Evolutionary conservation across 2,113 vertebrate species (phyloP), one percentile per base, ranked within the genome.

Genomic region (Todiramphus chloris): DNA sequence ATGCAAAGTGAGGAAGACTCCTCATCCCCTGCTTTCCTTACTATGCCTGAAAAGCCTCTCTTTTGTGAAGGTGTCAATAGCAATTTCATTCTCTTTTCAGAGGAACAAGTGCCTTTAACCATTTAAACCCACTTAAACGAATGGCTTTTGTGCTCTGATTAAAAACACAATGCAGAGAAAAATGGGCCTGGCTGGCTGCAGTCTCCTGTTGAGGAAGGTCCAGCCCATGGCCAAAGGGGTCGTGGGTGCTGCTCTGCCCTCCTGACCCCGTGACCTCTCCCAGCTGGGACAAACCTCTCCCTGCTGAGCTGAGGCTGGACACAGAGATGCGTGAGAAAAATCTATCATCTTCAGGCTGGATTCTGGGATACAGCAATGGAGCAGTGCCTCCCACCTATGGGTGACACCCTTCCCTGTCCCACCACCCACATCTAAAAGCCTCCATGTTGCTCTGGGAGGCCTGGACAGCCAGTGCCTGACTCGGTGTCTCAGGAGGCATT

Each of bases 21-120:
- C 58, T 91, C 0, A 2, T 83, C 87, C 5, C 0, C 69, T 78
- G 84, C 89, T 85, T 87, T 93, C 51, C 1, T 6, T 83, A 59
- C 82, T 80, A 70, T 66, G 79, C 50, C 70, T 96, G 94, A 96
- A 94, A 92, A 95, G 64, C 90, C 41, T 80, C 58, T 75, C 91
- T 82, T 96, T 94, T 91, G 68, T 75, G 62, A 79, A 87, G 51
- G 50, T 89, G 85, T 90, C 93, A 96, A 76, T 85, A 93, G 84
- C 81, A 92, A 92, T 96, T 94, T 93, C 92, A 88, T 90, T 94
- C 89, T 77, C 91, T 87, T 80, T 94, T 95, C 84, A 91, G 89
- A 78, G n/a, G 31, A 94, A 83, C 75, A 94, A 96, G 90, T 93
- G 93, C 89, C 83, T 94, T 97, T 94, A 95, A 94, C 88, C 59